Percentiles rank a stretch among this genome's conserved stretches.
Conservation (phyloP, 2,113 vertebrate genomes). For the Bombycilla garrulus region DNA sequence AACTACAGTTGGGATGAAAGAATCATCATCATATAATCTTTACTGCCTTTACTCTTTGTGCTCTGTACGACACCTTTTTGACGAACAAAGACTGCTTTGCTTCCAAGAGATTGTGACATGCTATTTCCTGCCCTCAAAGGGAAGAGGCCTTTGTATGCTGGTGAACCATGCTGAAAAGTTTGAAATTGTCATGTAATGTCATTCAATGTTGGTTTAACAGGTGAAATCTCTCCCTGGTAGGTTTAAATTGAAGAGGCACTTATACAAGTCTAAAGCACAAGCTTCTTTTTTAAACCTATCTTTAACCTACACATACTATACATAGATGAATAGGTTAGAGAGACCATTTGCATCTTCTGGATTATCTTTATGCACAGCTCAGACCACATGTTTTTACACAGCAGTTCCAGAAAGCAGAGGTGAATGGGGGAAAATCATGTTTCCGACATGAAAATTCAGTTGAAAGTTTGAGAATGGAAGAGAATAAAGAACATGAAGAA, state of each 20-base stretch:
- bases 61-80: neutral
- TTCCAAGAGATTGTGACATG: neutral
- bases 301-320: neutral
- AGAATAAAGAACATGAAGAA: neutral
- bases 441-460: neutral
- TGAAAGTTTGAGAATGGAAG: neutral
- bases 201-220: neutral
- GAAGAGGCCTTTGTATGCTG: neutral
- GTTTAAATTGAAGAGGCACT: neutral
- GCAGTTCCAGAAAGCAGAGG: neutral
- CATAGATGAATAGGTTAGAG: neutral
- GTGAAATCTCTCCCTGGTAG: neutral
- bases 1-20: neutral
- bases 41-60: neutral
- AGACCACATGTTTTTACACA: neutral
- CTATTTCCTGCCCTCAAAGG: neutral
- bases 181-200: neutral
- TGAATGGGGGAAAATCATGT: neutral
- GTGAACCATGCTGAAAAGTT: neutral
- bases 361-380: neutral
- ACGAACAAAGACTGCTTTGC: neutral
- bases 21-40: neutral
- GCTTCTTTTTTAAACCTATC: neutral
- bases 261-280: neutral
- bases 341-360: neutral